These are phyloP conservation scores for Agrilus cyanescens DNA, from an alignment of 2,888 invertebrate species.

Conservation along the genomic window DNA sequence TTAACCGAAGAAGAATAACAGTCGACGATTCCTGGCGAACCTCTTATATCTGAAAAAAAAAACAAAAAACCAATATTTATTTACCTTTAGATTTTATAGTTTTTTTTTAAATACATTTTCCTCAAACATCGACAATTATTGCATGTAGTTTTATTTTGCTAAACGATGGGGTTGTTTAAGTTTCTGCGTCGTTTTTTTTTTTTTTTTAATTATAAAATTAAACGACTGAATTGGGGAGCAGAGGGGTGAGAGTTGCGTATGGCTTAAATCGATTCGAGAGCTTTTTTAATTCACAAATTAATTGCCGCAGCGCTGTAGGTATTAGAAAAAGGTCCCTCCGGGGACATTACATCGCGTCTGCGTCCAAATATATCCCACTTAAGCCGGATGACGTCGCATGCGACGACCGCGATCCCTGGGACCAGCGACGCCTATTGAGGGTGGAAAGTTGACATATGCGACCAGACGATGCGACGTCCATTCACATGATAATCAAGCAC, in stretches of 20 bases:
- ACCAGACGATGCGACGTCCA: constrained; percentile 19
- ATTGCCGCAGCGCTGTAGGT: no score
- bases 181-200: no score
- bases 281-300: no score
- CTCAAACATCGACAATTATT: no score
- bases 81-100: no score
- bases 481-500: constrained; percentile 31
- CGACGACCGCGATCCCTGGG: no score
- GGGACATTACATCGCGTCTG: background rate
- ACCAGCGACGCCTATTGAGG: constrained; percentile 17
- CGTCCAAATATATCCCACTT: constrained; percentile 15
- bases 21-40: constrained; percentile 32
- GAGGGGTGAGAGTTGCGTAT: background rate
- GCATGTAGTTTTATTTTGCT: no score
- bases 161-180: no score
- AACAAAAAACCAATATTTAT: constrained; percentile 13
- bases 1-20: constrained; percentile 28
- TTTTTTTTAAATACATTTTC: no score
- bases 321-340: no score
- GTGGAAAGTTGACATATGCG: constrained; percentile 31
- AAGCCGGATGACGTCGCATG: constrained; percentile 14
- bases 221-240: constrained; percentile 2
- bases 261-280: no score
- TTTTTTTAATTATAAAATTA: background rate
- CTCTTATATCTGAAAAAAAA: constrained; percentile 27